A percentile compares a stretch with the other conserved stretches of the same genome.
phyloP scores from a whole-genome alignment of 2,113 vertebrate species.

The Dipodomys ordii region DNA sequence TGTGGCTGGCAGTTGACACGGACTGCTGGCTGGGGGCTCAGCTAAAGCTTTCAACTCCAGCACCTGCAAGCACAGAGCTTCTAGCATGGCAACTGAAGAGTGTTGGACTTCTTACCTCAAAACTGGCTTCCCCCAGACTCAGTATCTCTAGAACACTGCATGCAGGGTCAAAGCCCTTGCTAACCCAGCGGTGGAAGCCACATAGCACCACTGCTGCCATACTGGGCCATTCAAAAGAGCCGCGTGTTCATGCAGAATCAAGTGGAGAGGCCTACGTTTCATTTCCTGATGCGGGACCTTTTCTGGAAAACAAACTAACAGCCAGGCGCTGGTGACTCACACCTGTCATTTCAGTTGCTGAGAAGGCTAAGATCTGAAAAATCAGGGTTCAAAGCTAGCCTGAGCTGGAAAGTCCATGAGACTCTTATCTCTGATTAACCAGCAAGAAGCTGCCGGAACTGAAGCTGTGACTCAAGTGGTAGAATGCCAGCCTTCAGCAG shows the following conservation, averaged over 20 bases:
- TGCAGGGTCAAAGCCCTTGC: not conserved
- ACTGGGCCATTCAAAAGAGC: not conserved
- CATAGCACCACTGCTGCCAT: not conserved
- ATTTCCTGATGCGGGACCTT: not conserved
- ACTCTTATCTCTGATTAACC: too few species aligned
- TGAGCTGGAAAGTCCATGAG: too few species aligned
- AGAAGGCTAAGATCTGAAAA: too few species aligned
- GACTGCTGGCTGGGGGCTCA: not conserved
- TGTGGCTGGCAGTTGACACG: not conserved
- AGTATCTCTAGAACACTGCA: not conserved
- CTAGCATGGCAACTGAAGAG: not conserved
- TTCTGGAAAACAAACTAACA: not conserved
- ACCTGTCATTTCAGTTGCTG: too few species aligned
- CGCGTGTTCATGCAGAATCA: not conserved
- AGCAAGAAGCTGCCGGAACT: too few species aligned
- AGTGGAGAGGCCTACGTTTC: not conserved
- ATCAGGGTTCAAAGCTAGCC: too few species aligned
- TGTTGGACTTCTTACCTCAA: not conserved
- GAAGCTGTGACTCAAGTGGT: too few species aligned
- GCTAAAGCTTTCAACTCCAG: not conserved
- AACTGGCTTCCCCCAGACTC: not conserved
- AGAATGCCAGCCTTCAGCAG: too few species aligned
- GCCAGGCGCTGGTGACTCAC: too few species aligned
- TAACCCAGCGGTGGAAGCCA: not conserved
- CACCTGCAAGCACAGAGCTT: not conserved